Evolutionary conservation across 92 coral and sea anemone species (phyloP).

Genomic region (Blastomussa wellsi): DNA sequence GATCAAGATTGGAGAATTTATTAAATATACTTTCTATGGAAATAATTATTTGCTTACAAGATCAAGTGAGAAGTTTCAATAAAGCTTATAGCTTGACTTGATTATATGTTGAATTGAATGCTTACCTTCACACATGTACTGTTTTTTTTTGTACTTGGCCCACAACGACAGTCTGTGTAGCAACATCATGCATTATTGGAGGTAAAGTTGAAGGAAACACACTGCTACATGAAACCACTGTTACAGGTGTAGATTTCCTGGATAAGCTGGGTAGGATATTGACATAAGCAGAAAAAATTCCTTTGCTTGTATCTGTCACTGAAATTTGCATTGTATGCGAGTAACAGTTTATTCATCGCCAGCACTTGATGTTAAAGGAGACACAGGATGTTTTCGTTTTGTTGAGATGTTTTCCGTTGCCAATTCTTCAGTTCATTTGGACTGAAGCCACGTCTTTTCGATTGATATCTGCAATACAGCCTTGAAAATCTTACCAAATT

Average conservation of each 20-base stretch:
- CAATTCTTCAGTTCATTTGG: slow-evolving; percentile 11
- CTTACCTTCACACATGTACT: slow-evolving; percentile 4
- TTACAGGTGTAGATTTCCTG: not conserved
- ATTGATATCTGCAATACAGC: slow-evolving; percentile 3
- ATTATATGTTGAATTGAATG: too few species aligned
- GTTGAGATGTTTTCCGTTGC: not conserved
- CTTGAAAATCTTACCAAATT: too few species aligned
- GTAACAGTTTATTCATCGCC: too few species aligned
- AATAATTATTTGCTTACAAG: not conserved
- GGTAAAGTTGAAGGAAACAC: not conserved
- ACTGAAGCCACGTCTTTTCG: not conserved
- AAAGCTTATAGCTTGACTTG: not conserved
- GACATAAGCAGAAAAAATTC: not conserved
- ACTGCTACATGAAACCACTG: slow-evolving; percentile 11
- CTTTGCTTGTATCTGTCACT: slow-evolving; percentile 15
- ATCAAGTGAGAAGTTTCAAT: not conserved
- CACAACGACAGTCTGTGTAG: not conserved
- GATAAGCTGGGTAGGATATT: slow-evolving; percentile 9
- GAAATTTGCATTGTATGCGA: not conserved
- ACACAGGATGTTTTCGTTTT: not conserved
- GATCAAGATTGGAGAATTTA: not conserved
- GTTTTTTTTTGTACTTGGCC: not conserved
- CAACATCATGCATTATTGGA: not conserved
- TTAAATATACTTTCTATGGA: not conserved
- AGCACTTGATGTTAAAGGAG: not conserved